Evolutionary conservation across 2,888 invertebrate species (phyloP), one percentile per base, ranked within the genome.

Genomic region (Sinelater perroti): DNA sequence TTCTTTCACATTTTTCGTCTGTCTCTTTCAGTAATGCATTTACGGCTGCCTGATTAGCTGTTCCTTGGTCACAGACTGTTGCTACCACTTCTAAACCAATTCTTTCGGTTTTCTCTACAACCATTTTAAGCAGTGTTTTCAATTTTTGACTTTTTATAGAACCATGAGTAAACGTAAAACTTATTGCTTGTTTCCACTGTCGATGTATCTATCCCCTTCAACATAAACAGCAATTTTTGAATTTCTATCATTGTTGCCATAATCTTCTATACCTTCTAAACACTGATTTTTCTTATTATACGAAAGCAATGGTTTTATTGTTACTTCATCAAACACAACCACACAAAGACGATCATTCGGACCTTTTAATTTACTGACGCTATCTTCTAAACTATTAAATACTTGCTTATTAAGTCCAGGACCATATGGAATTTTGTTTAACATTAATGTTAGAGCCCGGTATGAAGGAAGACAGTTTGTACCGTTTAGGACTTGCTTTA

Each of bases 11-110:
- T 1, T 6, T n/a, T 40, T 20, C 40, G 11, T 20, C 3, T 6
- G 40, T 40, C n/a, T 31, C 46, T 11, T 35, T 20, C 20, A 53
- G 17, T 6, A 62, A 21, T 7, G 13, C 24, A 36, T 47, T 59
- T 6, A 61, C 53, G 14, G 56, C 63, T 4, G 58, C 53, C 35
- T 18, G 33, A 18, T 64, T 67, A 3, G 50, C 57, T 8, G 44
- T 14, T 1, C 61, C 62, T 50, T 67, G 67, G 49, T 67, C 67
- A 50, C 64, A 67, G 6, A 65, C 46, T 3, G 63, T 65, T 1
- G 60, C 60, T 6, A 64, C 46, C 13, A 64, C 56, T 17, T 33
- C 51, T n/a, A 67, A 42, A 4, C 67, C 63, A 10, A 61, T 53
- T 4, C 40, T 21, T 28, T 54, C 52, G 14, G 51, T 51, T 24